Evolutionary conservation across 2,113 vertebrate species (phyloP), one percentile per base, ranked within the genome.

Genomic region (Marmota flaviventris): DNA sequence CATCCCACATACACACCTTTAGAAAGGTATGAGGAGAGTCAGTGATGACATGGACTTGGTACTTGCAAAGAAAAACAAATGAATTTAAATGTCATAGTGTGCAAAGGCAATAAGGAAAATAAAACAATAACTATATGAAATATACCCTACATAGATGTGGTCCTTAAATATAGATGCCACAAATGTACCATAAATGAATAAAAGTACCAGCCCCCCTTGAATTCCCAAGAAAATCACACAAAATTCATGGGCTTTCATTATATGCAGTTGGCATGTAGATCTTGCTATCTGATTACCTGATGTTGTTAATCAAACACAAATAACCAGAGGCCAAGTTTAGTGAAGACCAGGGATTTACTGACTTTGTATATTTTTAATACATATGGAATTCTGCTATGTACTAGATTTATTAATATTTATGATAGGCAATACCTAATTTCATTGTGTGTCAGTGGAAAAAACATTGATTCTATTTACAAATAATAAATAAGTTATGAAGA

Each of bases 381-480:
- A 51, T 8, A 75, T 24, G 73, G 56, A 92, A 56, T 77, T 72
- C 2, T 87, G 10, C 77, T 90, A 17, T 37, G 18, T 34, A 79
- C 18, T 93, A 20, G 17, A 42, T 95, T 85, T 73, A 77, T 79
- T 89, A 69, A 89, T 65, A 48, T 85, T 67, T 70, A 67, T 53
- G 69, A 73, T 1, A 67, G 13, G 69, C 5, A 75, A 72, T 34
- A 53, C 20, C 29, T 65, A 27, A 32, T 37, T 14, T 77, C 8
- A 90, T 3, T 89, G 29, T 90, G 27, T 63, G 83, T 53, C 37
- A 84, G 24, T 48, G 51, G 37, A 87, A 79, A 94, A 63, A 8
- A n/a, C 13, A 75, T 2, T 70, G 69, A 45, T 94, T 29, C 77
- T 8, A 58, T 67, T 53, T 20, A 51, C 8, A 84, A 84, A 78